phyloP scores from a whole-genome alignment of 1,140 invertebrate species.

The Globodera ellingtonae region DNA sequence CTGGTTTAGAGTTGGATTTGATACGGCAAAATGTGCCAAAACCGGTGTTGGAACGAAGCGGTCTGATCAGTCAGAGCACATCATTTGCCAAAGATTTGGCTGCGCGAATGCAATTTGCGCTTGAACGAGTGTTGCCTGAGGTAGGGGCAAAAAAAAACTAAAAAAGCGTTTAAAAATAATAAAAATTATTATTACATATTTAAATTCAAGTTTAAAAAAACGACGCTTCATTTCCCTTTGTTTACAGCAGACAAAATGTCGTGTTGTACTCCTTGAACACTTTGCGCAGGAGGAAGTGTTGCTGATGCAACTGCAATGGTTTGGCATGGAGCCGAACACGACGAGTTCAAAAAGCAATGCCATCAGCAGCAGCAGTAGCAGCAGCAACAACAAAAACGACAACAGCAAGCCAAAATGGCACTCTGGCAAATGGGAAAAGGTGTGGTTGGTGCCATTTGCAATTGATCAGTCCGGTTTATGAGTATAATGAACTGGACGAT shows the following conservation, averaged over 20 bases:
- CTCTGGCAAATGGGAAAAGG: conserved; percentile 59
- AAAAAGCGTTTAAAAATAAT: too few species aligned
- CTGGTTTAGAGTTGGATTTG: conserved; percentile 49
- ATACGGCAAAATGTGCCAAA: conserved; percentile 53
- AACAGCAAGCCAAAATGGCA: conserved; percentile 49
- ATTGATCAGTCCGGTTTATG: too few species aligned
- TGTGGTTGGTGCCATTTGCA: conserved; percentile 17
- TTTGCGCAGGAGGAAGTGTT: conserved; percentile 43
- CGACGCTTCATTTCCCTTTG: conserved; percentile 23
- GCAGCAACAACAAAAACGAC: not conserved
- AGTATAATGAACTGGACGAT: too few species aligned
- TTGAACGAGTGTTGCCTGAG: conserved; percentile 59
- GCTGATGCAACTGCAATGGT: conserved; percentile 62
- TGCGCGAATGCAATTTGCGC: conserved; percentile 56
- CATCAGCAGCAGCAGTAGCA: too few species aligned
- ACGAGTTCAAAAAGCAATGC: conserved; percentile 42
- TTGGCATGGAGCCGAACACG: conserved; percentile 45
- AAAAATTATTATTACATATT: too few species aligned
- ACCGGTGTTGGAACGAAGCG: conserved; percentile 37
- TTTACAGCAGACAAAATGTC: conserved; percentile 53
- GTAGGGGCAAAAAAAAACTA: conserved; percentile 6
- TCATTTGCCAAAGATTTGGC: conserved; percentile 59
- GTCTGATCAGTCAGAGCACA: conserved; percentile 44
- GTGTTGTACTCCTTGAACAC: conserved; percentile 55
- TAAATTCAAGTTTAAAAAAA: conserved; percentile 9